Conservation (phyloP, 2,113 vertebrate genomes). For the Clinocottus analis region DNA sequence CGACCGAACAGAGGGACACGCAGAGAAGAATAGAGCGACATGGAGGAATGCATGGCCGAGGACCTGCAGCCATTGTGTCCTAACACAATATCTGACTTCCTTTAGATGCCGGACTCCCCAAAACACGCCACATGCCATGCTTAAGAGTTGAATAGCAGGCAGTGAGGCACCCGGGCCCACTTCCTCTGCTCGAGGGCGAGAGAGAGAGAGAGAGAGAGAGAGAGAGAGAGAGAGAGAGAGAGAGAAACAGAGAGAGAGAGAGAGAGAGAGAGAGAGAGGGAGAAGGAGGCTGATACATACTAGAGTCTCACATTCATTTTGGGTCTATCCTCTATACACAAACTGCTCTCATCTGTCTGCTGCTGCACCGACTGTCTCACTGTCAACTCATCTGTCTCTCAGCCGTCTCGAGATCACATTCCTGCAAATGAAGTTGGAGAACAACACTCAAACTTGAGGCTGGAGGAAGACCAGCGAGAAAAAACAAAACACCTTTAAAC, state of each 20-base stretch:
- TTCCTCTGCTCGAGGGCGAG: constrained; percentile 68
- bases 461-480: background rate
- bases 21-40: constrained; percentile 67
- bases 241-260: no score
- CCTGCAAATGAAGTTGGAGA: background rate
- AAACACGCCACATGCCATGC: constrained; percentile 70
- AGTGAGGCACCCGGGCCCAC: constrained; percentile 65
- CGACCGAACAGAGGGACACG: background rate
- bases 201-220: background rate
- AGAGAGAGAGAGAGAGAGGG: constrained; percentile 5
- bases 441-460: background rate
- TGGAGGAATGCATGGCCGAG: constrained; percentile 60
- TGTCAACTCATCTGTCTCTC: background rate
- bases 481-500: background rate
- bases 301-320: constrained; percentile 33
- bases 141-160: constrained; percentile 64
- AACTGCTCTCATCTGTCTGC: constrained; percentile 27
- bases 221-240: no score
- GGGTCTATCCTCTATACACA: constrained; percentile 47
- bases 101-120: constrained; percentile 77
- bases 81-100: constrained; percentile 94
- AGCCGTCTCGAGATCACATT: background rate
- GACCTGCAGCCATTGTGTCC: constrained; percentile 88
- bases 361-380: constrained; percentile 15
- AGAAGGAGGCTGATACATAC: constrained; percentile 36